Conservation (phyloP, 2,888 invertebrate genomes). For the Agrochola macilenta region DNA sequence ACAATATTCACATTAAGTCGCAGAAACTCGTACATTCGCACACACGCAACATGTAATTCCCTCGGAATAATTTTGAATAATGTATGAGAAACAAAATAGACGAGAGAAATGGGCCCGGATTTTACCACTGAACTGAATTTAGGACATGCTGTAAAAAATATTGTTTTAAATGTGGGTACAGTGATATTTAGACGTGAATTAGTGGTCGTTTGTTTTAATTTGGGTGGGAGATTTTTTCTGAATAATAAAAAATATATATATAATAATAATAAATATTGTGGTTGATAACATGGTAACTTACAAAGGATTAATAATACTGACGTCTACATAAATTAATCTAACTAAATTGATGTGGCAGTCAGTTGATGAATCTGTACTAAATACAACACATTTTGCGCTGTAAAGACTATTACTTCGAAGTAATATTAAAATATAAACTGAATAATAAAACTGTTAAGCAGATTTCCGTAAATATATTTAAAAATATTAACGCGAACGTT, state of each 20-base stretch:
- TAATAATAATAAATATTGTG: too few species aligned
- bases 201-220: constrained; percentile 22
- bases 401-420: neutral
- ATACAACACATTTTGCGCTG: neutral
- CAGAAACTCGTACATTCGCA: constrained; percentile 58
- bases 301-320: neutral
- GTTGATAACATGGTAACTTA: neutral
- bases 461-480: neutral
- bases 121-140: constrained; percentile 79
- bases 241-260: too few species aligned
- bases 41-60: constrained; percentile 75
- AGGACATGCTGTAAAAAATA: constrained; percentile 72
- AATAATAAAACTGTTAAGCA: neutral
- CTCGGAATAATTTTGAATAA: constrained; percentile 80
- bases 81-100: constrained; percentile 78
- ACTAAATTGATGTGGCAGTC: neutral
- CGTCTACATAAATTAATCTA: neutral
- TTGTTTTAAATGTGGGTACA: constrained; percentile 60
- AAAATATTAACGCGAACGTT: neutral
- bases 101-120: constrained; percentile 66
- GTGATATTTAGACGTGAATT: constrained; percentile 61
- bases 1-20: constrained; percentile 63
- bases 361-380: neutral
- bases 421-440: neutral
- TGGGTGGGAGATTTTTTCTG: neutral